Conservation (phyloP, 2,113 vertebrate genomes). For the Hypocryptadius cinnamomeus region DNA sequence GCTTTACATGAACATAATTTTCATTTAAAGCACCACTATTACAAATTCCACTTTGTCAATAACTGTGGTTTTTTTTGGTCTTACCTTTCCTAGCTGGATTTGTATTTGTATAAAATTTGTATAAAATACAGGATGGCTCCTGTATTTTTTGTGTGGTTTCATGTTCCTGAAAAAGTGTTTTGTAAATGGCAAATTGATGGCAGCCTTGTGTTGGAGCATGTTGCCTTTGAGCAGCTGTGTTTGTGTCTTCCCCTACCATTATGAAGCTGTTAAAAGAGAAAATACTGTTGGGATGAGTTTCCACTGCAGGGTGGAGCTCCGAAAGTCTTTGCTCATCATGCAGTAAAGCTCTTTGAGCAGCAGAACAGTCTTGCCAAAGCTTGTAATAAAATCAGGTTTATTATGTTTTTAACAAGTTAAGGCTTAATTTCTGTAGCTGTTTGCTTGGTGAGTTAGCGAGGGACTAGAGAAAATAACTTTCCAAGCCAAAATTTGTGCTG, state of each 20-base stretch:
- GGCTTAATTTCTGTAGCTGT: slow-evolving; percentile 34
- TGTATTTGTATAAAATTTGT: no score
- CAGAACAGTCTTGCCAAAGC: slow-evolving; percentile 18
- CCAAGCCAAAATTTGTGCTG: background rate
- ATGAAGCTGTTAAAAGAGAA: slow-evolving; percentile 5
- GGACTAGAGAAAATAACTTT: background rate
- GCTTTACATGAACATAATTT: background rate
- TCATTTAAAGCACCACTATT: background rate
- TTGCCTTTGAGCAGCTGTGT: slow-evolving; percentile 15
- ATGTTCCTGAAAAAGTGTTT: background rate
- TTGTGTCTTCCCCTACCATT: background rate
- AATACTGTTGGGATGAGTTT: background rate
- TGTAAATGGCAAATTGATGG: background rate
- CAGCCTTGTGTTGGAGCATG: background rate
- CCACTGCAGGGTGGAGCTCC: slow-evolving; percentile 16
- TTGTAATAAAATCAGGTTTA: slow-evolving; percentile 15
- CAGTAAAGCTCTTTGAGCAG: slow-evolving; percentile 1
- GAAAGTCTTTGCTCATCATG: background rate
- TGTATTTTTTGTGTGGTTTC: background rate
- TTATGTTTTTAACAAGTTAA: slow-evolving; percentile 41
- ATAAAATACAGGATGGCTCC: no score
- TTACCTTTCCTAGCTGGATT: background rate
- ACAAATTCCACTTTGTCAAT: background rate
- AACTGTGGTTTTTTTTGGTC: background rate
- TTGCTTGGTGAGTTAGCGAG: background rate